Base-by-base conservation (phyloP, 2,888 invertebrate species). In the Heteromurus nitidus region DNA sequence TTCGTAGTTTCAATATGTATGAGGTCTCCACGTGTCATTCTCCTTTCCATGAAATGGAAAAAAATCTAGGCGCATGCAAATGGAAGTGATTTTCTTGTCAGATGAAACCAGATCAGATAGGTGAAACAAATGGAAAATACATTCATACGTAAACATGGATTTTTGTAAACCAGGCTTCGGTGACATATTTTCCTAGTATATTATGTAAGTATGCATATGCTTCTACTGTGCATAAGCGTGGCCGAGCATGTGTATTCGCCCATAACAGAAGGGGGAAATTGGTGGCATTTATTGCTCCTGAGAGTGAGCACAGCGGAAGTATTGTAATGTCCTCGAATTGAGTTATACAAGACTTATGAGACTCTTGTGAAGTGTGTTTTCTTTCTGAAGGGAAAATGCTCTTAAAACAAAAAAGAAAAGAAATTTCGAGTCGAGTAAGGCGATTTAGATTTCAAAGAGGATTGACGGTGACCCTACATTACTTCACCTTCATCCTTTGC, bases 301-400 rank as follows among this genome's bases (percentile, higher is more conserved):
- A 22, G 5, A 53, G 22, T n/a, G 53, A n/a, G 47, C 18, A 53
- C 53, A 62, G 31, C 62, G 62, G 62, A 62, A 30, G 31, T n/a
- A 31, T 62, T 31, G 36, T 31, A 53, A 22, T 20, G 26, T 28
- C 22, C n/a, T n/a, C n/a, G n/a, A n/a, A n/a, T n/a, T n/a, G 16
- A 2, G 42, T 13, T 18, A 47, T 18, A 47, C 22, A 22, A 53
- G 20, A 24, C 16, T 47, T 47, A 3, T 47, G n/a, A 5, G 3
- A 47, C 11, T n/a, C 47, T 47, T 47, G 11, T 36, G n/a, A 47
- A 47, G 11, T 36, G 36, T n/a, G 7, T 16, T 47, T 47, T 47
- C 47, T 47, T 47, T 5, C 47, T 47, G n/a, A 3, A 47, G 16
- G 53, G 31, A 62, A 9, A 18, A 30, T 31, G 62, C 58, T 26